Percentiles rank a stretch among this genome's conserved stretches.
Conservation (phyloP, 2,797 vertebrate species). For the Eleutherodactylus coqui region DNA sequence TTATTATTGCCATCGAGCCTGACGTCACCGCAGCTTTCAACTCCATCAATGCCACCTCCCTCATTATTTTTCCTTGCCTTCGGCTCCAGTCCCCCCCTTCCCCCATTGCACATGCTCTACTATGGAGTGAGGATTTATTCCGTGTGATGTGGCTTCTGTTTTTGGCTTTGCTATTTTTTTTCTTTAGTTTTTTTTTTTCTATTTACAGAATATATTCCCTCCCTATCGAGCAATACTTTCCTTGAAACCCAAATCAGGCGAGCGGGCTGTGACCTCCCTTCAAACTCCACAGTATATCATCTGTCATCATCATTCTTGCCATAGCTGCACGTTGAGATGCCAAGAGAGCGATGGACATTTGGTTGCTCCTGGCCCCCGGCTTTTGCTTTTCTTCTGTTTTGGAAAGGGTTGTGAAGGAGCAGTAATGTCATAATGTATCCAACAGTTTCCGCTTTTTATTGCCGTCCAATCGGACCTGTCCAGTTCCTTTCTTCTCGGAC, state of each 20-base stretch:
- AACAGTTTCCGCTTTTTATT: conserved; percentile 7
- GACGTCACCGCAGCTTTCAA: not conserved
- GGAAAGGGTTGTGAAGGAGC: conserved; percentile 55
- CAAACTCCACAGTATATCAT: conserved; percentile 21
- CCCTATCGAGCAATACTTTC: not conserved
- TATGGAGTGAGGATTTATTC: conserved; percentile 22
- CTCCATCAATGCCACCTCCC: not conserved
- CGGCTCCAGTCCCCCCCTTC: not conserved
- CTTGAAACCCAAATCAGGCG: not conserved
- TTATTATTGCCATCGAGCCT: not conserved
- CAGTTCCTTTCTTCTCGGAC: not conserved
- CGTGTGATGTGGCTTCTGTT: conserved; percentile 42
- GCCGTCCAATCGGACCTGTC: not conserved
- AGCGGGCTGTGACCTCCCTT: conserved; percentile 26
- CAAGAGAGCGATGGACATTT: conserved; percentile 35
- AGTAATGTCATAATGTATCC: conserved; percentile 32
- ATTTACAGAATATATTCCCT: not conserved
- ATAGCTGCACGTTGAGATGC: conserved; percentile 33
- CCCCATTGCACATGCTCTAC: not conserved
- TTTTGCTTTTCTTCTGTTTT: conserved; percentile 40
- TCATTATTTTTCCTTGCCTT: not conserved
- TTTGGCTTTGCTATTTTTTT: not conserved
- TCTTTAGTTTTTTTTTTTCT: not conserved
- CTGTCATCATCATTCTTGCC: conserved; percentile 50
- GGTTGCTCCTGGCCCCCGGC: conserved; percentile 24